Conservation (phyloP, 2,113 vertebrate genomes). For the Pachyramphus minor region DNA sequence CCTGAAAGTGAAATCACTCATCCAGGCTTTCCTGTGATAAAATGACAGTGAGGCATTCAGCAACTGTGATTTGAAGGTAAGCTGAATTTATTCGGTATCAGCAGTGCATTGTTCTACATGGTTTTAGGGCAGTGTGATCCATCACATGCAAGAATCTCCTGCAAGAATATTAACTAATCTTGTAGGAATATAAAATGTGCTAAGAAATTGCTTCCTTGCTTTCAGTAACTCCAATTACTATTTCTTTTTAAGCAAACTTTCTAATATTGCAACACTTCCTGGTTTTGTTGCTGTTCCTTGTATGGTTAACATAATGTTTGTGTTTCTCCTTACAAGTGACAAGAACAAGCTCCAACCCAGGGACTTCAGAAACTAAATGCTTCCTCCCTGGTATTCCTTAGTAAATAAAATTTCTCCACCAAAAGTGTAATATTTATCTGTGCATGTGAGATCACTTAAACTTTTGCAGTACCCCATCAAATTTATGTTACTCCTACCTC, state of each 20-base stretch:
- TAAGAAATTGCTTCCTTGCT: not conserved
- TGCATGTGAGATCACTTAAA: not conserved
- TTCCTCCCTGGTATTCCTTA: not conserved
- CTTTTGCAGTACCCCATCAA: not conserved
- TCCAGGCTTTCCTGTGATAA: not conserved
- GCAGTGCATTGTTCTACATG: not conserved
- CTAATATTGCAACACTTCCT: not conserved
- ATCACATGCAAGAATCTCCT: not conserved
- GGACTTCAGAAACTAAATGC: not conserved
- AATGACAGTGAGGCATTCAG: not conserved
- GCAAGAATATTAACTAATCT: not conserved
- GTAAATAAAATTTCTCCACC: not conserved
- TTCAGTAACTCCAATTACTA: not conserved
- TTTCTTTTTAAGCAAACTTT: not conserved
- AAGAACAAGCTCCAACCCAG: not conserved
- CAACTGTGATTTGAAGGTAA: not conserved
- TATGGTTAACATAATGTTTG: not conserved
- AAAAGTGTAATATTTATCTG: not conserved
- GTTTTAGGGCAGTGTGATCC: not conserved
- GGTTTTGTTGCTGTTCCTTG: not conserved
- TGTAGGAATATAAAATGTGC: not conserved
- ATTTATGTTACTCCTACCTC: not conserved
- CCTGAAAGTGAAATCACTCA: not conserved
- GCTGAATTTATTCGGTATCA: not conserved
- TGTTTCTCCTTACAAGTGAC: not conserved